Percentiles rank a stretch among this genome's conserved stretches.
Conservation (phyloP, 2,888 invertebrate species). For the Cantharis lateralis region DNA sequence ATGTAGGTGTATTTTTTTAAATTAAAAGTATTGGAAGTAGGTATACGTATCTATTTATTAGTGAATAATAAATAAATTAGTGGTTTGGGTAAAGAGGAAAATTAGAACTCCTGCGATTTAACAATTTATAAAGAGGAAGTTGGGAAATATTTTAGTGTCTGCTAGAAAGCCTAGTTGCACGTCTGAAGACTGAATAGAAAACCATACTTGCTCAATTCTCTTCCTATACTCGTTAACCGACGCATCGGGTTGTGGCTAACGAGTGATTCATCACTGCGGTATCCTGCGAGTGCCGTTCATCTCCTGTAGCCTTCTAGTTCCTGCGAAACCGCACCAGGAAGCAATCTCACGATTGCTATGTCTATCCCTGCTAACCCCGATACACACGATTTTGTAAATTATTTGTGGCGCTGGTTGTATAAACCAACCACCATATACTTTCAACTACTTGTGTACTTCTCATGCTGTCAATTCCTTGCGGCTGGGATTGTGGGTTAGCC, state of each 20-base stretch:
- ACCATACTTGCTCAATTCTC: constrained; percentile 17
- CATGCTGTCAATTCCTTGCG: neutral
- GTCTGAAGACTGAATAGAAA: constrained; percentile 23
- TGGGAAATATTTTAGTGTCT: constrained; percentile 25
- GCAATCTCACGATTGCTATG: constrained; percentile 38
- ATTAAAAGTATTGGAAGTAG: neutral
- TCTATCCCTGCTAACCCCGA: constrained; percentile 33
- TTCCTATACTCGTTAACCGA: constrained; percentile 42
- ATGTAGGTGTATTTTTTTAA: too few species aligned
- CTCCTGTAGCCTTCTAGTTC: constrained; percentile 27
- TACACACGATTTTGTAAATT: constrained; percentile 35
- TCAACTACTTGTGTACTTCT: constrained; percentile 16
- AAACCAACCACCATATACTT: constrained; percentile 21
- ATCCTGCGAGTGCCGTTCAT: constrained; percentile 33
- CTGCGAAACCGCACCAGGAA: constrained; percentile 34
- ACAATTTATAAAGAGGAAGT: constrained; percentile 17
- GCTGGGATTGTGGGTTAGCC: constrained; percentile 17
- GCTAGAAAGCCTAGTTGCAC: constrained; percentile 22
- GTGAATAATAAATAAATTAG: neutral
- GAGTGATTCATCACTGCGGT: constrained; percentile 48
- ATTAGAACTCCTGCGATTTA: neutral
- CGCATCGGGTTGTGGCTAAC: constrained; percentile 46
- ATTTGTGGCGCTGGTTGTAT: constrained; percentile 33
- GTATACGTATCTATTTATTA: neutral
- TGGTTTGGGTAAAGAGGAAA: neutral